A percentile compares a stretch with the other conserved stretches of the same genome.
Conservation (phyloP, 2,888 invertebrate species). For the Morpho helenor region DNA sequence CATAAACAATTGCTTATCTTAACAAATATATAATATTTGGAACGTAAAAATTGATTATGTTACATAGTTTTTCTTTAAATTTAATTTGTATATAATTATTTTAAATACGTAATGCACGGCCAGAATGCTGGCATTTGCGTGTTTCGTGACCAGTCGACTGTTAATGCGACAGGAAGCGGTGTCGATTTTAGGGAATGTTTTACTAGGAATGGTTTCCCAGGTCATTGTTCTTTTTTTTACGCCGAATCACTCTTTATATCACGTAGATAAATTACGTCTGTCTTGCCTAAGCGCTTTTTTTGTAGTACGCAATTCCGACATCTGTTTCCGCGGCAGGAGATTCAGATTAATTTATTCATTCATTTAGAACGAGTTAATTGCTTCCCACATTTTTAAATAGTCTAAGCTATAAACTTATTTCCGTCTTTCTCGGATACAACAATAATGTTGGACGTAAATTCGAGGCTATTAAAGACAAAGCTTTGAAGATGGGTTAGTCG, state of each 20-base stretch:
- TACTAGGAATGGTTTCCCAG: conserved; percentile 61
- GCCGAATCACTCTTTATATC: conserved; percentile 49
- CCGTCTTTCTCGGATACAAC: conserved; percentile 2
- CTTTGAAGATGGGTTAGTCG: conserved; percentile 35
- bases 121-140: conserved; percentile 41
- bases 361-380: neutral
- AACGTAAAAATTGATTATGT: too few relatives aligned
- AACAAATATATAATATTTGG: too few relatives aligned
- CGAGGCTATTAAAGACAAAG: conserved; percentile 19
- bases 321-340: conserved; percentile 32
- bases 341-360: neutral
- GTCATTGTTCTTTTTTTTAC: conserved; percentile 70
- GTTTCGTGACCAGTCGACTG: conserved; percentile 44
- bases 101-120: neutral
- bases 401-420: neutral
- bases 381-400: neutral
- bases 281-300: conserved; percentile 48
- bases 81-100: neutral
- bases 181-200: conserved; percentile 74
- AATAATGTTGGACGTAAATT: conserved; percentile 10
- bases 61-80: neutral
- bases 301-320: conserved; percentile 31
- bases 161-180: conserved; percentile 68
- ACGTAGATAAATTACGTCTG: conserved; percentile 61
- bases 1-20: neutral